A percentile compares a stretch with the other conserved stretches of the same genome.
Evolutionary conservation across 1,140 invertebrate genomes (phyloP).

Genomic region (Drosophila orena): DNA sequence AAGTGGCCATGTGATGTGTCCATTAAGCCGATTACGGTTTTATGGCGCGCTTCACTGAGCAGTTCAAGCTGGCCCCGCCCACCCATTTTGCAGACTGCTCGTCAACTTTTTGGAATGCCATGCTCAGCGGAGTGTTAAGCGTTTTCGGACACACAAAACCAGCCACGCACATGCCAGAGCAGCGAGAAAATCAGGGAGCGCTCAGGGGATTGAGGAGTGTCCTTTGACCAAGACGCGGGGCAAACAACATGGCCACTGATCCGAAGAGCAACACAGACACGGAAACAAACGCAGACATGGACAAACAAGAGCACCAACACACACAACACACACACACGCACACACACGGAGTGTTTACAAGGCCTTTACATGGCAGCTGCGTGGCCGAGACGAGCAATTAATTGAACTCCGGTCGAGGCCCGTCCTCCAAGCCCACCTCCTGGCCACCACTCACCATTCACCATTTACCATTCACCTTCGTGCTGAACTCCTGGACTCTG

Average conservation of each 20-base stretch:
- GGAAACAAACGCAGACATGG: conserved; percentile 29
- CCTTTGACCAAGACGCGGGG: conserved; percentile 25
- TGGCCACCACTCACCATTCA: background rate
- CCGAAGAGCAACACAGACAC: conserved; percentile 2
- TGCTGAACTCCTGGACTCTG: background rate
- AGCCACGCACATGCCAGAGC: conserved; percentile 1
- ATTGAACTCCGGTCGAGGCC: conserved; percentile 49
- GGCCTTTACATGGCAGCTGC: conserved; percentile 40
- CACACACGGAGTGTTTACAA: conserved; percentile 16
- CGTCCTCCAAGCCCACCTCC: background rate
- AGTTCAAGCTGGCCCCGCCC: conserved; percentile 5
- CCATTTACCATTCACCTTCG: too few relatives aligned
- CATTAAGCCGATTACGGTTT: conserved; percentile 59
- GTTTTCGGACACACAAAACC: conserved; percentile 33
- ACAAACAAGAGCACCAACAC: conserved; percentile 18
- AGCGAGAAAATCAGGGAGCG: background rate
- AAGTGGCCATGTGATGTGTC: conserved; percentile 47
- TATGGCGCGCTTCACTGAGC: conserved; percentile 34
- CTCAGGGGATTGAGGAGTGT: background rate
- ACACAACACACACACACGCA: background rate
- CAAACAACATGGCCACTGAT: conserved; percentile 38
- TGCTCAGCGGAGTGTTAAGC: conserved; percentile 60
- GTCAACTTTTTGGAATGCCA: conserved; percentile 16
- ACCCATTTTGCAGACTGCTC: background rate
- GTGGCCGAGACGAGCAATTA: conserved; percentile 57